Conservation (phyloP, 2,888 invertebrate genomes). For the Panopea generosa region DNA sequence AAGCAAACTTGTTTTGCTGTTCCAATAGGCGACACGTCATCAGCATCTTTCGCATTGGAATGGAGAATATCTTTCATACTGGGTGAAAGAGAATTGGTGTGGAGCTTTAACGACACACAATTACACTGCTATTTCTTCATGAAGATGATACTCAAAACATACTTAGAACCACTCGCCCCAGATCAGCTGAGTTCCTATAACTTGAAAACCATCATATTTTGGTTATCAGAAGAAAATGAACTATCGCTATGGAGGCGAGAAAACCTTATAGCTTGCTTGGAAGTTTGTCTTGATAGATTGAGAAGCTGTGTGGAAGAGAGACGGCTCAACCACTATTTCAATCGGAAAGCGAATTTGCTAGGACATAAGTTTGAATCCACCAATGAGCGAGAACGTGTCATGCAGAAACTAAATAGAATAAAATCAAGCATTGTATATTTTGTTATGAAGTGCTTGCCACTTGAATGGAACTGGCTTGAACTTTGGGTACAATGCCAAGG, state of each 20-base stretch:
- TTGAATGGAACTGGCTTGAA: background rate
- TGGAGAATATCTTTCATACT: constrained; percentile 31
- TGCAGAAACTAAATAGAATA: constrained; percentile 12
- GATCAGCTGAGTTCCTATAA: constrained; percentile 30
- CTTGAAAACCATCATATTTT: constrained; percentile 30
- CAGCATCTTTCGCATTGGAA: background rate
- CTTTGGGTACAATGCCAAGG: background rate
- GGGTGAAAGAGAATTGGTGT: constrained; percentile 30
- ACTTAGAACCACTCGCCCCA: constrained; percentile 9
- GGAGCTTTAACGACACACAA: constrained; percentile 38
- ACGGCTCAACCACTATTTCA: constrained; percentile 22
- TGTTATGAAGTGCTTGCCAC: constrained; percentile 1
- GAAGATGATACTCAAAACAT: constrained; percentile 9
- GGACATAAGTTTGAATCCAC: constrained; percentile 6
- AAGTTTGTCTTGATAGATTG: constrained; percentile 3
- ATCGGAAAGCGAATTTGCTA: constrained; percentile 16
- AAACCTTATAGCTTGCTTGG: constrained; percentile 13
- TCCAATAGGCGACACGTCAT: constrained; percentile 25
- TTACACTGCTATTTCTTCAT: constrained; percentile 29
- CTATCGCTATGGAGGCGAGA: background rate
- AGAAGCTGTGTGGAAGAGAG: background rate
- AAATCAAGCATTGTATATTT: background rate
- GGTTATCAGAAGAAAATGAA: constrained; percentile 25
- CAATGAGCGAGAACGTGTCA: background rate
- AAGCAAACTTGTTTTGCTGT: constrained; percentile 20